Base-by-base conservation (phyloP, 2,797 vertebrate species). In the Pogonophryne albipinna region DNA sequence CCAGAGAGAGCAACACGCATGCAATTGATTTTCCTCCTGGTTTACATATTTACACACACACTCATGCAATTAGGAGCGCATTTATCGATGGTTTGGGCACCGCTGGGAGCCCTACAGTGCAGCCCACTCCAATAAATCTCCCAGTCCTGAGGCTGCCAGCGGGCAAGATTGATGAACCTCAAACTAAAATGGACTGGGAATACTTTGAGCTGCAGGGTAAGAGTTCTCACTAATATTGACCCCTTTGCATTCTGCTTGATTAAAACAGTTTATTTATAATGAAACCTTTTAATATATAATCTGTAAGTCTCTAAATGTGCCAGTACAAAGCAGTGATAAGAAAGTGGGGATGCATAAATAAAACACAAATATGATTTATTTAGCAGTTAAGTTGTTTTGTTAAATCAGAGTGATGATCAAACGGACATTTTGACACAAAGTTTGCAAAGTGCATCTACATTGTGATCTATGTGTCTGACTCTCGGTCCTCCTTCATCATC, bases 11-110 rank as follows among this genome's bases (percentile, higher is more conserved):
- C 80, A 83, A 92, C 92, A 94, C 74, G 79, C 79, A 61, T 74
- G 63, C 78, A 76, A 91, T 93, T 89, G 91, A 94, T 92, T 92
- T 86, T 27, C 83, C 84, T 87, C 70, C 85, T 81, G 84, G 88
- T 91, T 92, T 93, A 92, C 91, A 94, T 95, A 93, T 94, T 94
- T 92, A 93, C 65, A 67, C 65, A 88, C 89, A 80, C 73, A 67
- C 84, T 67, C 80, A 67, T 72, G 89, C 91, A 94, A 91, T 94
- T 93, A 92, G 89, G 80, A 90, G 78, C 74, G 45, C 76, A 74
- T 89, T 92, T 91, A 93, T 93, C 72, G 91, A 94, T 80, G 78
- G 75, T 55, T 71, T 73, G n/a, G 14, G 61, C 85, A 80, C 85
- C 88, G 17, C 83, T 74, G 87, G 89, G 88, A 85, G 75, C 76